A percentile compares a stretch with the other conserved stretches of the same genome.
phyloP scores from a whole-genome alignment of 2,113 vertebrate species.

The Ameiurus melas region DNA sequence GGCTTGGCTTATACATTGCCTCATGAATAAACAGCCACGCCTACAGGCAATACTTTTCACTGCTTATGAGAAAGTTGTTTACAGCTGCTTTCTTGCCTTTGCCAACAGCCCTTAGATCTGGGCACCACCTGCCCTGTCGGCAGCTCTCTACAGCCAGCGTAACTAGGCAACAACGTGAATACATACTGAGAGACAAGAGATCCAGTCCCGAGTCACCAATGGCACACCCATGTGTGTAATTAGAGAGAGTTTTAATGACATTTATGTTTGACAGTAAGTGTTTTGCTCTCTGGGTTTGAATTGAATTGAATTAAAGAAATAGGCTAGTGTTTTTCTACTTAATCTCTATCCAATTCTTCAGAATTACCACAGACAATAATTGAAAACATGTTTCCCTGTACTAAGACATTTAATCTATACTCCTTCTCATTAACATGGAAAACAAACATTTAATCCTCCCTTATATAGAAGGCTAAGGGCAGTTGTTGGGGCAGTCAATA shows the following conservation, averaged over 20 bases:
- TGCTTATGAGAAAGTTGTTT: slow-evolving; percentile 46
- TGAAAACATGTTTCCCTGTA: neutral
- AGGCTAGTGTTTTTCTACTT: neutral
- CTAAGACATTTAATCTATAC: neutral
- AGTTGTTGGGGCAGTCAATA: neutral
- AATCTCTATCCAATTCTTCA: neutral
- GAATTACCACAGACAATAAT: neutral
- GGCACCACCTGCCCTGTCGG: slow-evolving; percentile 30
- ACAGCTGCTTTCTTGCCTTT: slow-evolving; percentile 29
- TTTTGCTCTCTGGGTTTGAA: neutral
- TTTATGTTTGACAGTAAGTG: slow-evolving; percentile 11
- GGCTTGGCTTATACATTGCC: neutral
- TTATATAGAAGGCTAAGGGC: neutral
- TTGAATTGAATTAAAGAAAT: neutral
- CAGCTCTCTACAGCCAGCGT: slow-evolving; percentile 24
- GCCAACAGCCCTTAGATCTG: slow-evolving; percentile 43
- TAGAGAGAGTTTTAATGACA: slow-evolving; percentile 26
- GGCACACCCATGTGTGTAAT: slow-evolving; percentile 32
- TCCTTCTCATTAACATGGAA: neutral
- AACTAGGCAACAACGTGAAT: slow-evolving; percentile 44
- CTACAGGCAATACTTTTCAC: neutral
- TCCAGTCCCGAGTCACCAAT: neutral
- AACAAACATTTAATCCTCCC: neutral
- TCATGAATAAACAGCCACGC: neutral
- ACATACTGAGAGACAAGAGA: slow-evolving; percentile 32